Base-by-base conservation (phyloP, 2,113 vertebrate genomes). In the Centrocercus urophasianus region DNA sequence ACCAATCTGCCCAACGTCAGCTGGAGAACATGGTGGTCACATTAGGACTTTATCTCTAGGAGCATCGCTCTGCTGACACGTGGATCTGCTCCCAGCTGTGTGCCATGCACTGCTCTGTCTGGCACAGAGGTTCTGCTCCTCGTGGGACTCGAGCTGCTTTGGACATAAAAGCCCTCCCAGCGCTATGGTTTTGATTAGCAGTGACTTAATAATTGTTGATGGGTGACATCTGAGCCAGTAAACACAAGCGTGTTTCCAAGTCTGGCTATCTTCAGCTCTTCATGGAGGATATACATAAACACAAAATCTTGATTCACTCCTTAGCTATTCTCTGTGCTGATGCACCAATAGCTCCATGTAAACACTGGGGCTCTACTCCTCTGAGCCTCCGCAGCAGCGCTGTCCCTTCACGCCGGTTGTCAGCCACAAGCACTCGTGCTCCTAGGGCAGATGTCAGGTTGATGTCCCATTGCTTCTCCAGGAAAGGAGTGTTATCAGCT, bases 231-330 rank as follows among this genome's bases (percentile, higher is more conserved):
- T 48, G 77, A 93, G 74, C 81, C 88, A 48, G 52, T 66, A 88
- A 93, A 83, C 82, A 67, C 1, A 2, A 61, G 81, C 1, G 1
- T 34, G 9, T 45, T 83, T 83, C 91, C 93, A 95, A 90, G 74
- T 20, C n/a, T 85, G 91, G 60, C 76, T 91, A 70, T 89, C 89
- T 42, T 2, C 10, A 80, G 87, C 67, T 34, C 71, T 1, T 7
- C 28, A 60, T 27, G 64, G 67, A 70, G 64, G 64, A 40, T 56
- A 11, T 1, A 40, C 71, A 17, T 22, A 89, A 93, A 70, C 96
- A 96, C 67, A 27, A 63, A 65, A 15, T 59, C 94, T 93, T 40
- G 83, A 84, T 89, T 93, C 91, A 89, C 69, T 85, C 73, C 85
- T 56, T 18, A 74, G 91, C 70, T 85, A 80, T 92, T 92, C 84